A percentile compares a stretch with the other conserved stretches of the same genome.
Conservation (phyloP, 2,113 vertebrate species). For the Xiphophorus hellerii region DNA sequence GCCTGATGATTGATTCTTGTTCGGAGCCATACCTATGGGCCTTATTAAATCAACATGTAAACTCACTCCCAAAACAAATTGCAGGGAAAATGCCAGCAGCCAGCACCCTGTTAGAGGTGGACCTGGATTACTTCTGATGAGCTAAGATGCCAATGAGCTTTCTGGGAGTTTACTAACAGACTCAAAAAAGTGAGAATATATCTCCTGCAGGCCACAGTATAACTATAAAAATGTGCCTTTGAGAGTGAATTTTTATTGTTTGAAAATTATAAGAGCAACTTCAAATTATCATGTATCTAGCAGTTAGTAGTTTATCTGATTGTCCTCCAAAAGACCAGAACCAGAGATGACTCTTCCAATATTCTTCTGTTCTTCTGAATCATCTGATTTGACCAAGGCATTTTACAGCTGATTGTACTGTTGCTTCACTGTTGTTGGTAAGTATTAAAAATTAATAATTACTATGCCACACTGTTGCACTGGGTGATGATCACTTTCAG, state of each 20-base stretch:
- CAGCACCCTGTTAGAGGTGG: slow-evolving; percentile 48
- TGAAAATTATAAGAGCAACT: too few species aligned
- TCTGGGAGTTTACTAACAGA: slow-evolving; percentile 31
- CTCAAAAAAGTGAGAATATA: slow-evolving; percentile 31
- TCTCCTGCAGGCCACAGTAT: slow-evolving; percentile 8
- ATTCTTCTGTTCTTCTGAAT: not conserved
- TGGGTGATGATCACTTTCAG: not conserved
- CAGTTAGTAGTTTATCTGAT: not conserved
- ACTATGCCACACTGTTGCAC: not conserved
- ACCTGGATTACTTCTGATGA: slow-evolving; percentile 70
- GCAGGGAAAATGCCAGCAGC: slow-evolving; percentile 74
- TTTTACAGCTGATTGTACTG: not conserved
- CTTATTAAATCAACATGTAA: slow-evolving; percentile 81
- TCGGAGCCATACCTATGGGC: slow-evolving; percentile 73
- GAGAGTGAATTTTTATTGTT: too few species aligned
- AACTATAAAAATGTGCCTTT: too few species aligned
- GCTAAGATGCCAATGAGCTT: slow-evolving; percentile 66
- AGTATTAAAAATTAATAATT: not conserved
- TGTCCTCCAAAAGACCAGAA: not conserved
- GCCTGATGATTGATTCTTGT: slow-evolving; percentile 76
- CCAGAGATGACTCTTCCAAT: not conserved
- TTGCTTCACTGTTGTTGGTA: not conserved
- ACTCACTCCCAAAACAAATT: slow-evolving; percentile 75
- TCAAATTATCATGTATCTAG: not conserved
- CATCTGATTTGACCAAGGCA: not conserved